Percentiles rank a stretch among this genome's conserved stretches.
These are phyloP conservation scores for Dinoponera quadriceps DNA, from an alignment of 1,140 invertebrate genomes.

Conservation along the genomic window DNA sequence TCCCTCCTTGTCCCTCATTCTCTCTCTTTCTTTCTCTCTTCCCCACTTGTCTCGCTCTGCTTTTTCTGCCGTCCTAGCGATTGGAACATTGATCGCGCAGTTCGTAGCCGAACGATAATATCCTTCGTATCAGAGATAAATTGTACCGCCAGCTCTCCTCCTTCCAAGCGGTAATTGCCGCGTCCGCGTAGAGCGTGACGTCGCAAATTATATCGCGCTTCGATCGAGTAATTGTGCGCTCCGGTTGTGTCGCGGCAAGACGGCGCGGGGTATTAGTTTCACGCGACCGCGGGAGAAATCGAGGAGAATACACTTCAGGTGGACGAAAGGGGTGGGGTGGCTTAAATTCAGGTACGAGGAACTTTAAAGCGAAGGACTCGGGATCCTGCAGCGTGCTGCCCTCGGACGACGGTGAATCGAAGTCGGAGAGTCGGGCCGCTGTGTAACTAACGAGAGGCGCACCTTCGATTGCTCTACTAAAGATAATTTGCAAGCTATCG, in stretches of 20 bases:
- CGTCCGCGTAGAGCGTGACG: not conserved
- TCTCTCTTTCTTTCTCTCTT: slow-evolving; percentile 2
- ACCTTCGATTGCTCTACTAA: not conserved
- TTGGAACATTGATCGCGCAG: slow-evolving; percentile 55
- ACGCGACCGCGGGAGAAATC: not conserved
- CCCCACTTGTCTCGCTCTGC: slow-evolving; percentile 8
- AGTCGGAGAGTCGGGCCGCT: slow-evolving; percentile 54
- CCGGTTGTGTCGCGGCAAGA: not conserved
- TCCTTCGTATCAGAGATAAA: slow-evolving; percentile 48
- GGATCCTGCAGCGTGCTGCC: slow-evolving; percentile 74
- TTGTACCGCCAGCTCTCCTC: not conserved
- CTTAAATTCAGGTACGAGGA: slow-evolving; percentile 1
- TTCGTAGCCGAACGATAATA: slow-evolving; percentile 24
- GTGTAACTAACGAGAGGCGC: slow-evolving; percentile 41
- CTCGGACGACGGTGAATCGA: slow-evolving; percentile 70
- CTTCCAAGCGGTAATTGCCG: not conserved
- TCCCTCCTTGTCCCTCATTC: not conserved
- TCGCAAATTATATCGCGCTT: not conserved
- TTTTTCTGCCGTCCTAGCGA: slow-evolving; percentile 27
- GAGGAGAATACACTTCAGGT: not conserved
- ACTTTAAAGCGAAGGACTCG: slow-evolving; percentile 57
- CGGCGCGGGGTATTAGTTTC: not conserved
- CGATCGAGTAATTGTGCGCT: too few species aligned
- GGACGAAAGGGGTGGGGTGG: not conserved
- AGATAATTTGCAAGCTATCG: slow-evolving; percentile 2